Percentiles rank a stretch among this genome's conserved stretches.
Evolutionary conservation across 23 tunicate genomes (phyloP).

Genomic region (Ascidia mentula): DNA sequence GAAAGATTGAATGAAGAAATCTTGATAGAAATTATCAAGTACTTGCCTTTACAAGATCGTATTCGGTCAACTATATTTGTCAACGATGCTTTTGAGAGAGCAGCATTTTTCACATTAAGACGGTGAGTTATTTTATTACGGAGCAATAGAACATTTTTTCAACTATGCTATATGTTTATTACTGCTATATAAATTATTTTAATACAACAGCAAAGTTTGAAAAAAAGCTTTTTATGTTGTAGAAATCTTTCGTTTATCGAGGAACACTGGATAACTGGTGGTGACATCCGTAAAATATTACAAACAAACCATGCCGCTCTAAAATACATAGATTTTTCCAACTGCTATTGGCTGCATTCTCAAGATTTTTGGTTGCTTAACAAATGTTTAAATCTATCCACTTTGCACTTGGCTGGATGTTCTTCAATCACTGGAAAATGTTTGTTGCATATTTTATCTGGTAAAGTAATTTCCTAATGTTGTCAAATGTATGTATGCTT

Average conservation of each 20-base stretch:
- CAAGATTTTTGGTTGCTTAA: background rate
- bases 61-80: background rate
- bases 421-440: background rate
- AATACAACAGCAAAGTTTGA: too few relatives aligned
- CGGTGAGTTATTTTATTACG: background rate
- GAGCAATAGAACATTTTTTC: too few relatives aligned
- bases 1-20: background rate
- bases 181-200: too few relatives aligned
- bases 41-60: background rate
- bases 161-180: too few relatives aligned
- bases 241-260: background rate
- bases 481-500: background rate
- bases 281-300: background rate
- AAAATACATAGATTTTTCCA: background rate
- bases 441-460: background rate
- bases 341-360: background rate
- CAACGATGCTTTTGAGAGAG: background rate
- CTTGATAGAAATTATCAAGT: background rate
- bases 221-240: background rate
- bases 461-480: background rate
- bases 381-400: background rate
- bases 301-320: background rate
- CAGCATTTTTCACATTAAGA: background rate
- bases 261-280: background rate
- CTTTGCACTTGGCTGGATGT: background rate